Evolutionary conservation across 2,888 invertebrate species (phyloP).

Genomic region (Cephus pulcher): DNA sequence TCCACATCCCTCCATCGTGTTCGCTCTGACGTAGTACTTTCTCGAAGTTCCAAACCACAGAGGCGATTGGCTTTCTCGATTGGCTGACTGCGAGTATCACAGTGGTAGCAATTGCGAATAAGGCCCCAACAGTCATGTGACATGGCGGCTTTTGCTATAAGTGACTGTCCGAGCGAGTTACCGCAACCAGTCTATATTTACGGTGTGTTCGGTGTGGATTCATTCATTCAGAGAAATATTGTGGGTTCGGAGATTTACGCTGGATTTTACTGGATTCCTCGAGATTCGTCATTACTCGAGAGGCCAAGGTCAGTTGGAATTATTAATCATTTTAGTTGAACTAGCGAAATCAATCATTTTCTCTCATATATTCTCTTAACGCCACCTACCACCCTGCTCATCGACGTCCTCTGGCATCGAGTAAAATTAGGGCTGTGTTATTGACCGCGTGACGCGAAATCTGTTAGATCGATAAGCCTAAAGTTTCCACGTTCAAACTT

Average conservation of each 20-base stretch:
- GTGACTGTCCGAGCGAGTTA: not conserved
- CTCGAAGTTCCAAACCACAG: not conserved
- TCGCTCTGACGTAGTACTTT: not conserved
- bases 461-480: not conserved
- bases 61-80: not conserved
- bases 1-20: not conserved
- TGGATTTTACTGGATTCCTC: not conserved
- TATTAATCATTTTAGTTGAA: not conserved
- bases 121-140: constrained; percentile 2
- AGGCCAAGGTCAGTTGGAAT: not conserved
- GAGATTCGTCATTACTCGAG: not conserved
- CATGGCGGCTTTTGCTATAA: constrained; percentile 1
- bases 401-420: not conserved
- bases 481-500: not conserved
- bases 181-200: not conserved
- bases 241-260: not conserved
- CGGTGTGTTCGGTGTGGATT: not conserved
- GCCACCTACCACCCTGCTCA: not conserved
- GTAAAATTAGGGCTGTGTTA: not conserved
- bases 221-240: not conserved
- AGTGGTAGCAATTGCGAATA: not conserved
- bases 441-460: not conserved
- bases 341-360: not conserved
- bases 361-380: not conserved
- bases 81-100: not conserved